These are phyloP conservation scores for Panagrolaimus sp. DNA, from an alignment of 1,140 invertebrate species.

Conservation along the genomic window DNA sequence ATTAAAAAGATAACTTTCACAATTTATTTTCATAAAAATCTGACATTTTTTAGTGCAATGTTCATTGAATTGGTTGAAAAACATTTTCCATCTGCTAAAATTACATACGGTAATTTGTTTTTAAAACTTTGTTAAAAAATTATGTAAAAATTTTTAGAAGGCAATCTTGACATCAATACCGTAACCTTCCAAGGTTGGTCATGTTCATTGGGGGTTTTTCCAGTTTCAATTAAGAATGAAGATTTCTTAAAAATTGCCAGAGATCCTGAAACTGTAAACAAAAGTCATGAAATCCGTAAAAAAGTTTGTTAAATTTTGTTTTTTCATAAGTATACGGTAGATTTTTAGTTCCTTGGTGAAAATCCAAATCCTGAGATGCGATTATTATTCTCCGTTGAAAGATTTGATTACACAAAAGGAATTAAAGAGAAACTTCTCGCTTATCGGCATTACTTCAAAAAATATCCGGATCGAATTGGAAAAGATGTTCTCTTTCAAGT, in stretches of 20 bases:
- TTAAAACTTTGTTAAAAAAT: too few relatives aligned
- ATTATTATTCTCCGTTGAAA: slow-evolving; percentile 59
- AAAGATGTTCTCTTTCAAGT: slow-evolving; percentile 57
- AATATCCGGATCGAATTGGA: slow-evolving; percentile 54
- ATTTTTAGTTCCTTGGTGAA: slow-evolving; percentile 49
- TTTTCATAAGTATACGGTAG: slow-evolving; percentile 5
- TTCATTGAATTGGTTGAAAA: slow-evolving; percentile 51
- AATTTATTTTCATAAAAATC: too few relatives aligned
- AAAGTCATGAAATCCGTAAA: slow-evolving; percentile 49
- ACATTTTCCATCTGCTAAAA: slow-evolving; percentile 47
- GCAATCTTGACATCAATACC: slow-evolving; percentile 53
- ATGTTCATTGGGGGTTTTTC: slow-evolving; percentile 57
- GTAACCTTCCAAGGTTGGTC: slow-evolving; percentile 58
- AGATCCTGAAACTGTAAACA: slow-evolving; percentile 43
- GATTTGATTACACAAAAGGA: slow-evolving; percentile 59
- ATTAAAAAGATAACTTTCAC: too few relatives aligned
- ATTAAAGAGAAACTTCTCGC: slow-evolving; percentile 55
- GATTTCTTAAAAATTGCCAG: slow-evolving; percentile 53
- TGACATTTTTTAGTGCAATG: too few relatives aligned
- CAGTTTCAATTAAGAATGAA: slow-evolving; percentile 58
- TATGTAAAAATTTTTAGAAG: slow-evolving; percentile 19
- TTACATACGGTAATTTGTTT: slow-evolving; percentile 35
- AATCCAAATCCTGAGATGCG: slow-evolving; percentile 46
- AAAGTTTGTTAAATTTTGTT: slow-evolving; percentile 27
- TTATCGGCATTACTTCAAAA: slow-evolving; percentile 53